Evolutionary conservation across 1,140 invertebrate genomes (phyloP), one percentile per base, ranked within the genome.

Genomic region (Heliconius congener): DNA sequence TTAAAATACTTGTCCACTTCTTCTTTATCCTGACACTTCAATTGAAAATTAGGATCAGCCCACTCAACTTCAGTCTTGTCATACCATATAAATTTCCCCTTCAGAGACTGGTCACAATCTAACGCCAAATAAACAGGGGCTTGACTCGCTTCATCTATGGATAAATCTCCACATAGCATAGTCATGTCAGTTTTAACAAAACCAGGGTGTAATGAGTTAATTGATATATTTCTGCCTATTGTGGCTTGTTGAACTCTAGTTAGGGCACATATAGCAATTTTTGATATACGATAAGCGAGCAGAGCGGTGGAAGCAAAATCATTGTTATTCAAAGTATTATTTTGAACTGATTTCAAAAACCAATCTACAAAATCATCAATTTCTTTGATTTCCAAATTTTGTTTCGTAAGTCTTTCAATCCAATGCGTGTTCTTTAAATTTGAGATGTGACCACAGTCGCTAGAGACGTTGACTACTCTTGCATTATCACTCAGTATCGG

Each of bases 381-480:
- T 83, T 96, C 91, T n/a, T 95, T 88, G 75, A 95, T 91, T 87
- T 83, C 88, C 88, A 91, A 34, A 87, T 73, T 23, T 74, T 74
- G 46, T 95, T 95, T 74, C 95, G 95, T 85, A 95, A 93, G 78
- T 66, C 9, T 66, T 9, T 66, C 27, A 66, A 66, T 66, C 60
- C 60, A 66, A 16, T 66, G 9, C 1, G 60, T 9, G 13, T 66
- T 66, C 30, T 66, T 66, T 16, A 66, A 66, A 16, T 88, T 93
- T 2, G 91, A 93, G 39, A 96, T 87, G 83, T 96, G 95, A 74
- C 96, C 97, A 37, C 86, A 89, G 73, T 95, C 95, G 89, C 97
- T 97, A 8, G 97, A 97, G 3, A 98, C 84, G 91, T 97, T 97
- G 0, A 97, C 95, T 52, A 98, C 96, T 87, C 96, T 95, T 19